phyloP scores from a whole-genome alignment of 2,888 invertebrate genomes.

The Apantesis nais region DNA sequence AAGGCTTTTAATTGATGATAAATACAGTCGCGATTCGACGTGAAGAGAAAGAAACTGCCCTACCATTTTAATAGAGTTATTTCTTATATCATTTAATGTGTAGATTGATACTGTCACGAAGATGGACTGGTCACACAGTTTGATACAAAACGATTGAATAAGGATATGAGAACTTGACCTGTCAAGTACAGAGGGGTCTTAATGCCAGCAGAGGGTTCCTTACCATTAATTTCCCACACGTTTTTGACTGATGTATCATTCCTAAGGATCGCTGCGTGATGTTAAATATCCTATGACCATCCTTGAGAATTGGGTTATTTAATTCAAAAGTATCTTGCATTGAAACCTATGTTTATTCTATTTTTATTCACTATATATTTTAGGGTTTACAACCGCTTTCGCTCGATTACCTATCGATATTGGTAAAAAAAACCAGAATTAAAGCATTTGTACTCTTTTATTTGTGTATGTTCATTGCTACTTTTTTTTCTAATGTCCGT shows the following conservation, averaged over 20 bases:
- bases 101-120: background rate
- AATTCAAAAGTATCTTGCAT: too few species aligned
- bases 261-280: too few species aligned
- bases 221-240: background rate
- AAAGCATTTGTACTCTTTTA: too few species aligned
- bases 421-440: too few species aligned
- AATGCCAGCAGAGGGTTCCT: background rate
- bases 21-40: background rate
- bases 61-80: background rate
- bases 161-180: conserved; percentile 18
- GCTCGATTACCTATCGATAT: too few species aligned
- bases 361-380: too few species aligned
- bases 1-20: too few species aligned
- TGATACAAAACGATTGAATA: conserved; percentile 4
- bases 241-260: too few species aligned
- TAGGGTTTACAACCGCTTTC: too few species aligned
- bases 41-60: background rate
- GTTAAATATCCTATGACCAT: background rate
- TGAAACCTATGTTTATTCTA: too few species aligned
- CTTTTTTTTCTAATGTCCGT: too few species aligned
- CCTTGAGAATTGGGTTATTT: background rate
- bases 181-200: conserved; percentile 4
- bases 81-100: background rate
- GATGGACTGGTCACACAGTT: background rate
- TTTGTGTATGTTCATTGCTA: too few species aligned